Percentiles rank a stretch among this genome's conserved stretches.
Evolutionary conservation across 2,888 invertebrate genomes (phyloP).

Genomic region (Entomobrya proxima): DNA sequence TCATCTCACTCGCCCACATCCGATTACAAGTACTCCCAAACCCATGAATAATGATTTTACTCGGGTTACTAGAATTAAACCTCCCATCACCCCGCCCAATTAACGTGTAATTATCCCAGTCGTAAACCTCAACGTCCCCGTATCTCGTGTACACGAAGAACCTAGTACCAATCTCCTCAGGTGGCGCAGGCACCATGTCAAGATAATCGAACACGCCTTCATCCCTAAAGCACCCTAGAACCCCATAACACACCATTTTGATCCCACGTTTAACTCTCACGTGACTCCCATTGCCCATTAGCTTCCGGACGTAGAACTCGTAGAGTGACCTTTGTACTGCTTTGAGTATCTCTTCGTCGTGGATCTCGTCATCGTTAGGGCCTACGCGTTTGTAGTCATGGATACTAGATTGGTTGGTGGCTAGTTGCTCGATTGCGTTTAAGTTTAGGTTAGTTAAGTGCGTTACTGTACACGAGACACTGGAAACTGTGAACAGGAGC

Average conservation of each 20-base stretch:
- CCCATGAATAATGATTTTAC: constrained; percentile 91
- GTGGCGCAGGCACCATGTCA: constrained; percentile 91
- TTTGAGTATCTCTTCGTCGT: constrained; percentile 84
- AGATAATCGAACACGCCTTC: constrained; percentile 93
- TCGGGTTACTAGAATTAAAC: constrained; percentile 83
- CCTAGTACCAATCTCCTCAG: constrained; percentile 91
- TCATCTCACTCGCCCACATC: constrained; percentile 96
- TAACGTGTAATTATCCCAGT: constrained; percentile 85
- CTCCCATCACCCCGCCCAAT: constrained; percentile 77
- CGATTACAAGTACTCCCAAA: constrained; percentile 94
- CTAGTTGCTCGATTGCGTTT: neutral
- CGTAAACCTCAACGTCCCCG: constrained; percentile 79
- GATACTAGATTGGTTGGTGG: neutral
- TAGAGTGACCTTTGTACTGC: constrained; percentile 81
- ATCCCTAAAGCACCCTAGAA: constrained; percentile 93
- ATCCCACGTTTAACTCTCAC: constrained; percentile 86
- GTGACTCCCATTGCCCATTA: neutral
- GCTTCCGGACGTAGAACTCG: constrained; percentile 78
- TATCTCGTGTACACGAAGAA: constrained; percentile 83
- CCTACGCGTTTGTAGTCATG: constrained; percentile 29
- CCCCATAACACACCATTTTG: constrained; percentile 87
- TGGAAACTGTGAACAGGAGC: too few relatives aligned
- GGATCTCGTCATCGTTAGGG: constrained; percentile 81
- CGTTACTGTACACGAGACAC: too few relatives aligned
- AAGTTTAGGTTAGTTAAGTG: neutral